Base-by-base conservation (phyloP, 1,140 invertebrate species). In the Myzus persicae region DNA sequence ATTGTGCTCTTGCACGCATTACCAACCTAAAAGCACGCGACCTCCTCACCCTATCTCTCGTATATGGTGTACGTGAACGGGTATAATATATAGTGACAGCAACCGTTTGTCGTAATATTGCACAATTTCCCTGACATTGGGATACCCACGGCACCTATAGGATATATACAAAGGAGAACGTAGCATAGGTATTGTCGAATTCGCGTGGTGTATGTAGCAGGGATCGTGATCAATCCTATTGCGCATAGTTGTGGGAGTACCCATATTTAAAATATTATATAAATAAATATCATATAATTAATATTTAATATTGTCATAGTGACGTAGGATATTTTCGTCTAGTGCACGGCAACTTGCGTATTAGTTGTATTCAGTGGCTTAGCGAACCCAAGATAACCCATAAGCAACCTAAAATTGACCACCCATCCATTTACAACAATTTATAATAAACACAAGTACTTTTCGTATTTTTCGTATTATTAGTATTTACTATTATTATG, bases 11-110 rank as follows among this genome's bases (percentile, higher is more conserved):
- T 9, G 48, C 88, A 38, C 48, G 88, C 48, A 40, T 89, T 89
- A 38, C 88, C 88, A 89, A 89, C 88, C 48, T 89, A 89, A 89
- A 89, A 89, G 88, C 46, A 51, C 88, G 88, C 88, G 88, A 89
- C 48, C 48, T 54, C 88, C 87, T 22, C 36, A 24, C 40, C 84
- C 85, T 31, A 11, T 26, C 48, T 22, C 22, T 9, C 38, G 40
- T 42, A 84, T 40, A 24, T 3, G 38, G 22, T 42, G 11, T 51
- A 87, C 20, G 6, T 26, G 22, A 0, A 24, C 48, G 20, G 48
- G 48, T 24, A 51, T 51, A 22, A 51, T 51, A 51, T 82, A 38
- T 24, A 36, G 14, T 24, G 26, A 4, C 38, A 11, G n/a, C 44
- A 46, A 87, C 31, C 46, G 87, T 88, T 51, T 88, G 87, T 24